Base-by-base conservation (phyloP, 2,888 invertebrate species). In the Philereme vetulata region DNA sequence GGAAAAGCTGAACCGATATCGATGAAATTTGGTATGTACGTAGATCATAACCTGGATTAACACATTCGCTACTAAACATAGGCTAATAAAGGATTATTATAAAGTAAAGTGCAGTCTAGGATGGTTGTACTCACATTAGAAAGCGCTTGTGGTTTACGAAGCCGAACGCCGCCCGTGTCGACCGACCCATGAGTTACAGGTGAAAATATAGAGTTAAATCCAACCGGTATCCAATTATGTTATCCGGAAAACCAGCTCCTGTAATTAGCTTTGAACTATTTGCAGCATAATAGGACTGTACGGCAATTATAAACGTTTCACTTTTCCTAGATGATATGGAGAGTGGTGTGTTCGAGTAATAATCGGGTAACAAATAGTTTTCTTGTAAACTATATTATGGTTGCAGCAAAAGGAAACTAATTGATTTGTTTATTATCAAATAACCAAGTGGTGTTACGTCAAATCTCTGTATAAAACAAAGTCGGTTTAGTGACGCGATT, bases 241-340 rank as follows among this genome's bases (percentile, higher is more conserved):
- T 68, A 71, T 71, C 75, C 75, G 77, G 81, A 79, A 81, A 76
- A 74, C 70, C 64, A 57, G 71, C 66, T 66, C 57, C 66, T 65
- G 51, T 71, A 53, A 68, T 71, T 74, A 69, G 65, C 64, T 68
- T 64, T 62, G 60, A 66, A 70, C 64, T 68, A 68, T 64, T 55
- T 61, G 56, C 56, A 62, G 61, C 55, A 48, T 64, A 61, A 47
- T 49, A 10, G 32, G 49, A 56, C 48, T 44, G 52, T 47, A 60
- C 49, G 45, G 60, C 65, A 62, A 65, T 63, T 67, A 61, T 64
- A 59, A 56, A 63, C 57, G 52, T 64, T 66, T 66, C 62, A 62
- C 64, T 64, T 66, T 56, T 55, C 10, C 38, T 61, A 36, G 56
- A 50, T 44, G 50, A 45, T 10, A 38, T 48, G 8, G 21, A 44